These are phyloP conservation scores for Bilobella aurantiaca DNA, from an alignment of 1,140 invertebrate species.

Conservation along the genomic window DNA sequence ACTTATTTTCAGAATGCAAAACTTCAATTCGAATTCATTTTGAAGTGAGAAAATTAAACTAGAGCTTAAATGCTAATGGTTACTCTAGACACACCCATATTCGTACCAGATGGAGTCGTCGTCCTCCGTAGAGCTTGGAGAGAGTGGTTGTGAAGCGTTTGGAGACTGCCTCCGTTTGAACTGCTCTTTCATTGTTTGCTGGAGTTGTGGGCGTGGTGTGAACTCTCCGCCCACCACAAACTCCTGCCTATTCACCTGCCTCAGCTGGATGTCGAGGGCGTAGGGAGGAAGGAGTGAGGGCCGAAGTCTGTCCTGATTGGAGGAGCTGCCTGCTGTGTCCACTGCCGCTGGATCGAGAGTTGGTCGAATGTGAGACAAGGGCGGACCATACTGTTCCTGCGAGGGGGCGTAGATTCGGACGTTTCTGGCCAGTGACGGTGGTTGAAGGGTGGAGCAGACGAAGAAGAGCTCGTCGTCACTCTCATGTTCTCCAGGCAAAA, in stretches of 20 bases:
- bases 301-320: too few relatives aligned
- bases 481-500: not conserved
- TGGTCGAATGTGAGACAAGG: not conserved
- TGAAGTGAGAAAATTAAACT: too few relatives aligned
- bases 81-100: constrained; percentile 31
- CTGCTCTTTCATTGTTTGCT: not conserved
- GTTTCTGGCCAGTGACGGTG: constrained; percentile 1
- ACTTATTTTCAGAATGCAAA: too few relatives aligned
- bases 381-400: not conserved
- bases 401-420: not conserved
- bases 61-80: too few relatives aligned
- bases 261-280: too few relatives aligned
- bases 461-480: constrained; percentile 7
- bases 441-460: not conserved
- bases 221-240: not conserved
- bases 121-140: constrained; percentile 26
- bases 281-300: too few relatives aligned
- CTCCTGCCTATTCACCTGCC: too few relatives aligned
- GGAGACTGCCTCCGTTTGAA: not conserved
- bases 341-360: not conserved
- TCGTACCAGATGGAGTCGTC: constrained; percentile 34
- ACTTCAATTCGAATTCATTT: too few relatives aligned
- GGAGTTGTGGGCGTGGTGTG: not conserved
- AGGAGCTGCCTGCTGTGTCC: not conserved
- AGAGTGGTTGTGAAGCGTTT: not conserved